Conservation (phyloP, 2,888 invertebrate species). For the Scaptomyza caliginosa region DNA sequence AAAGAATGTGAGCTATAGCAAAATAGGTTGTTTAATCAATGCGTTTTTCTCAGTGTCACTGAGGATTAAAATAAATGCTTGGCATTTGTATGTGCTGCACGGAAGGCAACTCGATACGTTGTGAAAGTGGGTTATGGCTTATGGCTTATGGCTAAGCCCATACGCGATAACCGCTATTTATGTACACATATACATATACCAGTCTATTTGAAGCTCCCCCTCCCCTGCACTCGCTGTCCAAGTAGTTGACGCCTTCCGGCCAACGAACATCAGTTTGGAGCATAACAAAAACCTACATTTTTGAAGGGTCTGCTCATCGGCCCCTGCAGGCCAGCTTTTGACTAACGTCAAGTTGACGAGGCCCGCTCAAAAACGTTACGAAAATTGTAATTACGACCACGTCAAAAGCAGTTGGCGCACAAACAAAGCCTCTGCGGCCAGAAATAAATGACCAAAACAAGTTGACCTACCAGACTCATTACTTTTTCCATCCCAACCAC, state of each 20-base stretch:
- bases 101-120: slow-evolving; percentile 31
- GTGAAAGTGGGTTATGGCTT: slow-evolving; percentile 40
- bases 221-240: not conserved
- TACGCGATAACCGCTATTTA: slow-evolving; percentile 71
- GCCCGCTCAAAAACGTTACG: slow-evolving; percentile 48
- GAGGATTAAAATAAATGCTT: slow-evolving; percentile 75
- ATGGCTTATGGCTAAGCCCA: slow-evolving; percentile 44
- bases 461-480: slow-evolving; percentile 7
- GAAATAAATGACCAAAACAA: slow-evolving; percentile 72
- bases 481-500: not conserved
- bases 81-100: slow-evolving; percentile 74
- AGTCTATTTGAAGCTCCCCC: slow-evolving; percentile 28
- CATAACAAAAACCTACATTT: not conserved
- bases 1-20: too few species aligned
- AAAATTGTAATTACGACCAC: slow-evolving; percentile 72
- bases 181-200: slow-evolving; percentile 62
- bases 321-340: not conserved
- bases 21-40: too few species aligned
- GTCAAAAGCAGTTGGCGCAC: slow-evolving; percentile 66
- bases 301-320: slow-evolving; percentile 6
- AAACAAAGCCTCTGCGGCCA: slow-evolving; percentile 57
- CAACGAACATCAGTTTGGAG: slow-evolving; percentile 51
- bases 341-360: slow-evolving; percentile 55
- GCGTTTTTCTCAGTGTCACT: slow-evolving; percentile 1
- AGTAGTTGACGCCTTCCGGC: slow-evolving; percentile 34